A percentile compares a stretch with the other conserved stretches of the same genome.
Evolutionary conservation across 2,113 vertebrate genomes (phyloP).

Genomic region (Periophthalmodon schlosseri): DNA sequence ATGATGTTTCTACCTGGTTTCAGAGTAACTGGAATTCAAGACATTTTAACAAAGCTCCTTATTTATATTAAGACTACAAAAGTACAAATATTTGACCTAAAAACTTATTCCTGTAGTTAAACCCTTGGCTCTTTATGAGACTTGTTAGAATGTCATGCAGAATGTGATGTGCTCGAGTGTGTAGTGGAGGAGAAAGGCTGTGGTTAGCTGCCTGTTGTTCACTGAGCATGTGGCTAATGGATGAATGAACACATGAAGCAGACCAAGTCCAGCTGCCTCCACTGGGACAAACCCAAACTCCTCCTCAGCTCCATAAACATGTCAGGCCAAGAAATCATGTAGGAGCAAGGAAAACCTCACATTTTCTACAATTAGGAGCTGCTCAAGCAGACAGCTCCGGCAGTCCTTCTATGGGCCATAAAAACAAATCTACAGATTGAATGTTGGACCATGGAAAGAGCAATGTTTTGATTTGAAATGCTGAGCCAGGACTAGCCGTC

Average conservation of each 20-base stretch:
- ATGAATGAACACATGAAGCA: constrained; percentile 56
- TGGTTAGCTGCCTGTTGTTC: constrained; percentile 20
- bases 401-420: constrained; percentile 55
- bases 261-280: constrained; percentile 43
- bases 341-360: not conserved
- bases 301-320: constrained; percentile 30
- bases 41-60: not conserved
- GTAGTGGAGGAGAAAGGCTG: constrained; percentile 16
- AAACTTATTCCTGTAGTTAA: not conserved
- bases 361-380: constrained; percentile 1
- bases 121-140: not conserved
- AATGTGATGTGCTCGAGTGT: constrained; percentile 12
- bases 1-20: too few species aligned
- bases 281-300: constrained; percentile 33
- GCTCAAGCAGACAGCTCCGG: constrained; percentile 12
- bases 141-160: not conserved
- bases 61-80: too few species aligned
- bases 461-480: constrained; percentile 38
- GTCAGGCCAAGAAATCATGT: constrained; percentile 7
- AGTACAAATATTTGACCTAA: not conserved
- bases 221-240: constrained; percentile 3
- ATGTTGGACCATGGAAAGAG: constrained; percentile 23
- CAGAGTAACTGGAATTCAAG: too few species aligned
- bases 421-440: constrained; percentile 47
- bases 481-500: constrained; percentile 35